Evolutionary conservation across 2,113 vertebrate genomes (phyloP).

Genomic region (Hyla sarda): DNA sequence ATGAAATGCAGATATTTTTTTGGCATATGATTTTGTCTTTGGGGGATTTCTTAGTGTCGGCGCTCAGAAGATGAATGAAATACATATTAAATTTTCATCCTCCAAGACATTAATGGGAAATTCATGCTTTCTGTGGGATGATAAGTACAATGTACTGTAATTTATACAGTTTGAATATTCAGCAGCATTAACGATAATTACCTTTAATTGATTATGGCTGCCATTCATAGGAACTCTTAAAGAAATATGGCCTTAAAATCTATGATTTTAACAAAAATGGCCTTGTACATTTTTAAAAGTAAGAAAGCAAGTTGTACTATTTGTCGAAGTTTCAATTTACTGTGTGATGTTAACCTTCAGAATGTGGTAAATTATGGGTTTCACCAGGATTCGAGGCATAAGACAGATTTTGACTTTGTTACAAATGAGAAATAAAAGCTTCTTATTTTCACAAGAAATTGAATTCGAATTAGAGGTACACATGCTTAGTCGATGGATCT

Average conservation of each 20-base stretch:
- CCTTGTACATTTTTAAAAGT: background rate
- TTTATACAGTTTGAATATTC: constrained; percentile 31
- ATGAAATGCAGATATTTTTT: constrained; percentile 53
- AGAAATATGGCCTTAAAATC: constrained; percentile 24
- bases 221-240: constrained; percentile 21
- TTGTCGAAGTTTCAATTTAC: background rate
- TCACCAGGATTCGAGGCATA: background rate
- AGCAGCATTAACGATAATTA: constrained; percentile 36
- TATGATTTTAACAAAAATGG: background rate
- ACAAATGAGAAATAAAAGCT: constrained; percentile 19
- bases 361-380: background rate
- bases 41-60: constrained; percentile 36
- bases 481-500: background rate
- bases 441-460: background rate
- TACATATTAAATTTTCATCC: constrained; percentile 51
- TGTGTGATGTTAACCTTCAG: constrained; percentile 1
- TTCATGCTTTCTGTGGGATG: constrained; percentile 47
- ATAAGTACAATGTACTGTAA: constrained; percentile 46
- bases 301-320: background rate
- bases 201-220: constrained; percentile 39
- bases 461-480: background rate
- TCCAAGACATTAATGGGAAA: constrained; percentile 43
- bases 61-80: constrained; percentile 51
- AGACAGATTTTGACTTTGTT: background rate
- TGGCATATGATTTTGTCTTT: constrained; percentile 44